Base-by-base conservation (phyloP, 2,888 invertebrate genomes). In the Iselma pallidipennis region DNA sequence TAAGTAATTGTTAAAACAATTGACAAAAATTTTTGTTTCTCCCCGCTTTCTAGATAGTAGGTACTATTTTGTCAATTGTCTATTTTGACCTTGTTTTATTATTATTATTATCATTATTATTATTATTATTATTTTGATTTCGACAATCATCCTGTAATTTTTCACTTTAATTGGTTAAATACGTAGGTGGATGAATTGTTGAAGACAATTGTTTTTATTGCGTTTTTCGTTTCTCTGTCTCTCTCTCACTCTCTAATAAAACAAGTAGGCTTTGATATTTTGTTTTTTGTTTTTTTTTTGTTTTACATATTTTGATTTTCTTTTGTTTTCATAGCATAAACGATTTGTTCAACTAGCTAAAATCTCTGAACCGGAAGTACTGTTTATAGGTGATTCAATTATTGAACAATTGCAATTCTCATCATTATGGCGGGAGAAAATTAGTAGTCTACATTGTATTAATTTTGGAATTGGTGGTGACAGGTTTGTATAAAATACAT, bases 391-490 rank as follows among this genome's bases (percentile, higher is more conserved):
- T 2, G 90, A 90, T 77, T 88, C 88, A 2, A 83, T 89, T 26
- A 83, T 90, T 50, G 84, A 86, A 62, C 84, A 87, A 61, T 77
- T 90, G 62, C 84, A 85, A 66, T 85, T 86, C 68, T 85, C 86
- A 57, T 83, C 85, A 73, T 78, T 89, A 61, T 90, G 89, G 89
- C 83, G 84, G 65, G 85, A 87, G 64, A 83, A 86, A 78, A 87
- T 89, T 78, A 88, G 85, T 57, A 86, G 89, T 1, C 79, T 90
- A 73, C 89, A 90, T 74, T 85, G 87, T 65, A 78, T 89, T n/a
- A 90, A 90, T 79, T 89, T 90, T 79, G 89, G 90, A 48, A 87
- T 90, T 64, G 86, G 87, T 16, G 89, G 88, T 10, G 90, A 91
- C 74, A 84, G 85, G 81, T 80, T 66, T 66, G 48, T 48, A 25